These are phyloP conservation scores for Cygnus olor DNA, from an alignment of 2,797 vertebrate genomes.

Conservation along the genomic window DNA sequence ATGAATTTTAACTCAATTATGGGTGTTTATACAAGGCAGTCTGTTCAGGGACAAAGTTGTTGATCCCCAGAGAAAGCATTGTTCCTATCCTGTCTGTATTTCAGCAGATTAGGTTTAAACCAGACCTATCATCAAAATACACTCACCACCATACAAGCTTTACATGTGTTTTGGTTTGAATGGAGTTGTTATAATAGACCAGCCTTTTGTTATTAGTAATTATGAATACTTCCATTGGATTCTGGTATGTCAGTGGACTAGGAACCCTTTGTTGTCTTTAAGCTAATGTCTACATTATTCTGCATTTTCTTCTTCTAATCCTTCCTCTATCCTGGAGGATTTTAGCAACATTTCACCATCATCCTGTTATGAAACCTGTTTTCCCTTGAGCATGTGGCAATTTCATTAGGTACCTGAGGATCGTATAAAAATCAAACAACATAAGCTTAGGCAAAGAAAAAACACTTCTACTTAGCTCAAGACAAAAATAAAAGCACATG, in stretches of 20 bases:
- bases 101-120: constrained; percentile 64
- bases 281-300: constrained; percentile 31
- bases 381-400: constrained; percentile 46
- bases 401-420: constrained; percentile 60
- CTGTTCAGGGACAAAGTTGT: constrained; percentile 60
- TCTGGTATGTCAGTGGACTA: not conserved
- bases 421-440: constrained; percentile 27
- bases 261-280: constrained; percentile 19
- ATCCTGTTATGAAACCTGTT: constrained; percentile 50
- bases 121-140: constrained; percentile 59
- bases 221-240: constrained; percentile 39
- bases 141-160: constrained; percentile 7
- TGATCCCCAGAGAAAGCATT: constrained; percentile 57
- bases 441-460: not conserved
- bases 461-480: not conserved
- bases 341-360: constrained; percentile 13
- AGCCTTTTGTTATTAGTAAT: constrained; percentile 60
- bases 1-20: constrained; percentile 65
- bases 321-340: constrained; percentile 22
- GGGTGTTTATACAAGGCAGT: constrained; percentile 60
- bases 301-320: constrained; percentile 46
- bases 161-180: constrained; percentile 43
- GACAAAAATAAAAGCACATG: constrained; percentile 63
- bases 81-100: constrained; percentile 55
- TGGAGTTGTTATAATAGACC: not conserved